A percentile compares a stretch with the other conserved stretches of the same genome.
These are phyloP conservation scores for Temnothorax nylanderi DNA, from an alignment of 1,140 invertebrate genomes.

Conservation along the genomic window DNA sequence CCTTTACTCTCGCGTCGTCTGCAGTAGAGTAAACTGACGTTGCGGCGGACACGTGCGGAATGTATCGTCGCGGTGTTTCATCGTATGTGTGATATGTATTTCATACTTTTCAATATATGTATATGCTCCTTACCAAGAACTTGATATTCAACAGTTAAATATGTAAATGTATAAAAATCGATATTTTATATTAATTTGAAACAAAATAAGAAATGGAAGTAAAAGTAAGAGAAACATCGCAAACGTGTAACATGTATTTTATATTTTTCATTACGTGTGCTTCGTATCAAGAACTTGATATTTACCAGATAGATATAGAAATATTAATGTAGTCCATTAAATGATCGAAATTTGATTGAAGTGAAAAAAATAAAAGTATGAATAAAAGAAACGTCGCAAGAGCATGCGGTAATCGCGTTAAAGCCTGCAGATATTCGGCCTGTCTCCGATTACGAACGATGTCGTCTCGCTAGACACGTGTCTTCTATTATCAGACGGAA, in stretches of 20 bases:
- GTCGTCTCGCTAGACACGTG: slow-evolving; percentile 67
- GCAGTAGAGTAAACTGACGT: slow-evolving; percentile 43
- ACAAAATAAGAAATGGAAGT: background rate
- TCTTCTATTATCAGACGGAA: slow-evolving; percentile 63
- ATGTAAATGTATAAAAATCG: background rate
- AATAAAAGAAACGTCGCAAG: background rate
- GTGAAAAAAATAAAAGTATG: background rate
- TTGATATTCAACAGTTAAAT: background rate
- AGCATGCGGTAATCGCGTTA: slow-evolving; percentile 43
- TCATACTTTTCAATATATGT: background rate
- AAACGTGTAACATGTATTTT: background rate
- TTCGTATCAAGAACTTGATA: background rate
- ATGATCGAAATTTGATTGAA: slow-evolving; percentile 2
- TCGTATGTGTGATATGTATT: background rate
- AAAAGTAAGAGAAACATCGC: background rate
- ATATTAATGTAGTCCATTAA: background rate
- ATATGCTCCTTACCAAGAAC: background rate
- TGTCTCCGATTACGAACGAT: slow-evolving; percentile 36
- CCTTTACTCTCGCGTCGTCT: slow-evolving; percentile 52
- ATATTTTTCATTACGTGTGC: background rate
- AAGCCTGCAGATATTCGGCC: background rate
- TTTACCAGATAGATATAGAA: background rate
- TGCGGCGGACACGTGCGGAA: slow-evolving; percentile 41
- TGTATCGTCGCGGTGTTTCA: slow-evolving; percentile 26
- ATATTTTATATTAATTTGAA: background rate